These are phyloP conservation scores for Opisthocomus hoazin DNA, from an alignment of 2,113 vertebrate genomes.

Conservation along the genomic window DNA sequence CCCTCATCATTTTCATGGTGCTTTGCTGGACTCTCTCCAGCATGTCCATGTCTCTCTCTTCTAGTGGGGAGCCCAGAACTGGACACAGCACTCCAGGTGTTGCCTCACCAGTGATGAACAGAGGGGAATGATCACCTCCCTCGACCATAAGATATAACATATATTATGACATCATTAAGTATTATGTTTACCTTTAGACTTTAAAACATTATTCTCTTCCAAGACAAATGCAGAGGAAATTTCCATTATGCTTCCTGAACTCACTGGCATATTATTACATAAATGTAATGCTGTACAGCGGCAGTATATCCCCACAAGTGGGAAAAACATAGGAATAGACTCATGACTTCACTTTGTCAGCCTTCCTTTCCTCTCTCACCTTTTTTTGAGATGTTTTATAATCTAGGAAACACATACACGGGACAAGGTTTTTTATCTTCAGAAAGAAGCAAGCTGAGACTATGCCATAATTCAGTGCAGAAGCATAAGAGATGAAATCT, in stretches of 20 bases:
- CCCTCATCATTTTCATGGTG: not conserved
- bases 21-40: not conserved
- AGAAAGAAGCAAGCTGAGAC: not conserved
- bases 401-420: not conserved
- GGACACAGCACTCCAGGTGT: not conserved
- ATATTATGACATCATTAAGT: not conserved
- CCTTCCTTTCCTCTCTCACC: not conserved
- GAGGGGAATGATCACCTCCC: not conserved
- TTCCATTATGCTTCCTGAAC: not conserved
- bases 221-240: not conserved
- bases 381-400: not conserved
- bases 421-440: not conserved
- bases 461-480: not conserved
- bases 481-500: not conserved
- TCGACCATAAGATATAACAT: not conserved
- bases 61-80: not conserved
- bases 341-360: not conserved
- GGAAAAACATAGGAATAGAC: not conserved
- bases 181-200: not conserved
- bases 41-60: not conserved
- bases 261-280: not conserved
- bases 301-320: not conserved
- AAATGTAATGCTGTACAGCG: not conserved
- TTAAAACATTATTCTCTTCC: not conserved
- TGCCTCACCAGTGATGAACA: not conserved